Evolutionary conservation across 2,888 invertebrate species (phyloP).

Genomic region (Phrixothrix hirtus): DNA sequence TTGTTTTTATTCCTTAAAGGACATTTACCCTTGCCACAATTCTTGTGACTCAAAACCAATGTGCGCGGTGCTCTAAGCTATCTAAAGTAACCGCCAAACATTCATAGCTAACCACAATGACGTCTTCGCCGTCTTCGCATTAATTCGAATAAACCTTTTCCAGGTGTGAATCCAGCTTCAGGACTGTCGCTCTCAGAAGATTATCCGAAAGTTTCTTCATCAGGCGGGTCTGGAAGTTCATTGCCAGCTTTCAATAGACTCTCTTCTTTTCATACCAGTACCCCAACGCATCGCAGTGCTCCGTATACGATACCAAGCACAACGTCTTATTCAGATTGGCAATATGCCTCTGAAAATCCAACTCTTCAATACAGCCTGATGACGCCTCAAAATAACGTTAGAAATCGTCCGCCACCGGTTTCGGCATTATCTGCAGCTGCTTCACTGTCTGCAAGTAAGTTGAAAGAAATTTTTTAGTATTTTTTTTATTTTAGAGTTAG

Average conservation of each 20-base stretch:
- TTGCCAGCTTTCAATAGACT: conserved; percentile 51
- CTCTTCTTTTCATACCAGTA: conserved; percentile 41
- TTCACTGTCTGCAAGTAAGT: conserved; percentile 75
- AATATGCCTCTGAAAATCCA: conserved; percentile 33
- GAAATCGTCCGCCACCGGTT: conserved; percentile 49
- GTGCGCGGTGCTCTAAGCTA: too few species aligned
- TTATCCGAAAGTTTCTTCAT: conserved; percentile 45
- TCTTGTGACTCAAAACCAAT: too few species aligned
- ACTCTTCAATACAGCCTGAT: conserved; percentile 34
- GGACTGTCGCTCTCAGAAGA: conserved; percentile 40
- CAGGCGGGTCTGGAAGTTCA: conserved; percentile 34
- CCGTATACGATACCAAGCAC: conserved; percentile 39
- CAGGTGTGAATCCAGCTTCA: conserved; percentile 39
- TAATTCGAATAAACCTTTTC: conserved; percentile 17
- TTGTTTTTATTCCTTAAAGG: too few species aligned
- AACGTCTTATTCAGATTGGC: conserved; percentile 43
- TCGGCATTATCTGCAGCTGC: conserved; percentile 68
- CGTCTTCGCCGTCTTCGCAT: too few species aligned
- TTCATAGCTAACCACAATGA: too few species aligned
- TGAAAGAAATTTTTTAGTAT: neutral
- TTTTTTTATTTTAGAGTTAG: neutral
- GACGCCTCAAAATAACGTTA: conserved; percentile 38
- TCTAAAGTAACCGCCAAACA: too few species aligned
- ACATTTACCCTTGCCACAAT: too few species aligned
- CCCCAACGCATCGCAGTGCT: conserved; percentile 37